phyloP scores from a whole-genome alignment of 1,140 invertebrate species.

The Acromyrmex echinatior region DNA sequence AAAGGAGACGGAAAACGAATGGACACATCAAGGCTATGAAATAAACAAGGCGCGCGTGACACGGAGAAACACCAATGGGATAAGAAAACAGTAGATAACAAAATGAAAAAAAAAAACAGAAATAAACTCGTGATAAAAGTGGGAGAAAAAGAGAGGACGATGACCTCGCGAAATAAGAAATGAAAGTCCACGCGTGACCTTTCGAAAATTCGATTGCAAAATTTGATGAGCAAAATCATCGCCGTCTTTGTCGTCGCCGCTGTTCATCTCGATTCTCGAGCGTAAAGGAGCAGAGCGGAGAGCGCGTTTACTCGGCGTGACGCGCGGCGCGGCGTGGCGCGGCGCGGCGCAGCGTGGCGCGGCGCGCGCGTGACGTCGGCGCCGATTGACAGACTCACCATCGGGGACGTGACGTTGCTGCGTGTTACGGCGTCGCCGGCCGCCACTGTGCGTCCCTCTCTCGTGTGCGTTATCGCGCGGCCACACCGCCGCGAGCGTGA shows the following conservation, averaged over 20 bases:
- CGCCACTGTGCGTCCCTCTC: constrained; percentile 35
- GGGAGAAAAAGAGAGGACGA: background rate
- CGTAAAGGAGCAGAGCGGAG: background rate
- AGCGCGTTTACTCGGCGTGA: constrained; percentile 23
- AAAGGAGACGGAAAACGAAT: background rate
- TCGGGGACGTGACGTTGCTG: constrained; percentile 56
- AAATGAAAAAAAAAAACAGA: background rate
- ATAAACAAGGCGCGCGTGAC: background rate
- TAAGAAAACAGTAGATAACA: background rate
- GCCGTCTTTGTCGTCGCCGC: too few species aligned
- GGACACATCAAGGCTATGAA: too few species aligned
- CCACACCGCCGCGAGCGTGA: background rate
- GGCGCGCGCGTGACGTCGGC: constrained; percentile 41
- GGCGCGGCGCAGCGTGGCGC: background rate
- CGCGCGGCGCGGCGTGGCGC: background rate
- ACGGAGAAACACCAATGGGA: background rate
- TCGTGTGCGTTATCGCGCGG: constrained; percentile 50
- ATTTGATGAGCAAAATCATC: background rate
- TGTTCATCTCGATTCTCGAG: background rate
- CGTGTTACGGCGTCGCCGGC: constrained; percentile 24
- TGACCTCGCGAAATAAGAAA: background rate
- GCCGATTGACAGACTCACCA: constrained; percentile 66
- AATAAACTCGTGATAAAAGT: background rate
- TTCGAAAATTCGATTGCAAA: background rate
- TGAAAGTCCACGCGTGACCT: background rate